Conservation (phyloP, 2,113 vertebrate genomes). For the Nycticebus coucang region DNA sequence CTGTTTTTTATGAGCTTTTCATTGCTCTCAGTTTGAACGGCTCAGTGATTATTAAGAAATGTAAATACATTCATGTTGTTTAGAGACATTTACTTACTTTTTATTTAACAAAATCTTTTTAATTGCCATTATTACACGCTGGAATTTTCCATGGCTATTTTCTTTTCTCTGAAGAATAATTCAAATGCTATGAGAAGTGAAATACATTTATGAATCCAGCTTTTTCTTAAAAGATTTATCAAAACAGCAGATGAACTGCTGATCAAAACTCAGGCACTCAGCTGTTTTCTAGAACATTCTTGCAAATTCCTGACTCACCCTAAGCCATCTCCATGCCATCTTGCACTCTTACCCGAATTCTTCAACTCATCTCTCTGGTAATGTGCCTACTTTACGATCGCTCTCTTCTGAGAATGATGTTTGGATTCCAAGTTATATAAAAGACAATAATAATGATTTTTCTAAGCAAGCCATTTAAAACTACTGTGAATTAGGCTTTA, state of each 20-base stretch:
- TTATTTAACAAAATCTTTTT: neutral
- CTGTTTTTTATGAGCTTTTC: neutral
- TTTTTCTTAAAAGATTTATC: neutral
- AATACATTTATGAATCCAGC: neutral
- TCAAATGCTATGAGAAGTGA: neutral
- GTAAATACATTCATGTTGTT: neutral
- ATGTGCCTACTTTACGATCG: neutral
- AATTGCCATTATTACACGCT: constrained; percentile 7
- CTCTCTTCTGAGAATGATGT: constrained; percentile 34
- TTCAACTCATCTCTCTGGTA: neutral
- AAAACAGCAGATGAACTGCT: neutral
- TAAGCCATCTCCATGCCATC: neutral
- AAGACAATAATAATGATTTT: constrained; percentile 45
- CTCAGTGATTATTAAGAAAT: neutral
- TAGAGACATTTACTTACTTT: constrained; percentile 21
- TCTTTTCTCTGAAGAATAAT: constrained; percentile 11
- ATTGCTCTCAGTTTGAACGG: neutral
- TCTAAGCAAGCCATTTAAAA: constrained; percentile 50
- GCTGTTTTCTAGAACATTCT: neutral
- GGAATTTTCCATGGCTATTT: neutral
- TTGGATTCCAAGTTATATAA: constrained; percentile 46
- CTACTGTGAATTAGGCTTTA: constrained; percentile 4
- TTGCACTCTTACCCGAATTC: neutral
- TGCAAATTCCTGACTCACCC: neutral
- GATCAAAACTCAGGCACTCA: neutral